Base-by-base conservation (phyloP, 2,888 invertebrate species). In the Galerucella pusilla region DNA sequence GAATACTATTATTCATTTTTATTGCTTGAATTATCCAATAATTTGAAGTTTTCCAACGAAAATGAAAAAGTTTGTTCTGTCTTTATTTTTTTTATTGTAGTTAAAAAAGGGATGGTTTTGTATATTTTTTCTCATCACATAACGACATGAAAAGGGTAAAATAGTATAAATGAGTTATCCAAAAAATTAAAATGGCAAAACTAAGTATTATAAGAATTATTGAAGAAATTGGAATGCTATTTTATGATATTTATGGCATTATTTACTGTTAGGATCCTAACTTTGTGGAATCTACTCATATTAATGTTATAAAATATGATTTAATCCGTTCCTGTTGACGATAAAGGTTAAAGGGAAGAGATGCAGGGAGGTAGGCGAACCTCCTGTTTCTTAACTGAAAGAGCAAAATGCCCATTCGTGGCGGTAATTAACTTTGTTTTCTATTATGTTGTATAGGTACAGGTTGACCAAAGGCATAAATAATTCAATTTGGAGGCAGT, bases 401-500 rank as follows among this genome's bases (percentile, higher is more conserved):
- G 72, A 84, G 74, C 73, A 66, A 74, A 79, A 77, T 70, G 77
- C 76, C 76, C 78, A 83, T 84, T 84, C 83, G 84, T 83, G 84
- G 79, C 46, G 85, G 77, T 88, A 88, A 88, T 88, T 87, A 88
- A 87, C 87, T 88, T 87, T 88, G 86, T 88, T 88, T 88, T 88
- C 88, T 88, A 88, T 88, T 88, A 87, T 87, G 86, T 85, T 85
- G 85, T 86, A 86, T 86, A 86, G 87, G 82, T 83, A 83, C 81
- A 80, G 83, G 84, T 84, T 84, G 84, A 84, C 84, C 84, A 83
- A 85, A 85, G 85, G 84, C 86, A 86, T 86, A 85, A 86, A 86
- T 86, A 86, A 86, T 86, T 86, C 85, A 86, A 86, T 86, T 86
- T 85, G 83, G 81, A 42, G 60, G 66, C 66, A 66, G 70, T 82